Conservation (phyloP, 2,797 vertebrate species). For the Sebastes iracundus region DNA sequence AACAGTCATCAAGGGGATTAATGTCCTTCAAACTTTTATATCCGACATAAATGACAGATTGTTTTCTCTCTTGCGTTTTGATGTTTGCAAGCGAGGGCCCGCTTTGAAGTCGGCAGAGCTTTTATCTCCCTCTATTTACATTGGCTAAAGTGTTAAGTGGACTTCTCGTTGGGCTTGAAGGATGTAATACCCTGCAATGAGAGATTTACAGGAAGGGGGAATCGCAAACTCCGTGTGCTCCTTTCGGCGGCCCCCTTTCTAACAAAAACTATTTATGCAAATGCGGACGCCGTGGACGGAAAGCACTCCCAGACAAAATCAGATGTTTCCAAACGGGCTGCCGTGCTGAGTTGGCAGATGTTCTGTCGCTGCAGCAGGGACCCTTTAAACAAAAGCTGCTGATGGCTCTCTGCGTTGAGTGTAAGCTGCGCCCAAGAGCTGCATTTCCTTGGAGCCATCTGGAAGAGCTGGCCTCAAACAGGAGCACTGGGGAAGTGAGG, state of each 20-base stretch:
- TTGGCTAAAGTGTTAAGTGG: constrained; percentile 76
- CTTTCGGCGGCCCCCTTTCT: constrained; percentile 28
- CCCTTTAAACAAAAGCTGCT: constrained; percentile 63
- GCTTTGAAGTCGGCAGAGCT: constrained; percentile 70
- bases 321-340: constrained; percentile 65
- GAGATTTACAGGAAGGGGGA: constrained; percentile 68
- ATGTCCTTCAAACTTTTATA: constrained; percentile 63
- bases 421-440: constrained; percentile 47
- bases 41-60: constrained; percentile 53
- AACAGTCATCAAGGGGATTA: constrained; percentile 56
- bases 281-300: constrained; percentile 41
- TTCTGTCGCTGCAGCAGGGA: constrained; percentile 61
- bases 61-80: constrained; percentile 60
- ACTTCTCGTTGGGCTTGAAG: constrained; percentile 62
- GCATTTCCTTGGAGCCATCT: constrained; percentile 65
- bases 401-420: constrained; percentile 50
- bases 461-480: constrained; percentile 33
- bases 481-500: constrained; percentile 10
- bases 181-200: constrained; percentile 61
- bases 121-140: constrained; percentile 75
- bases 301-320: constrained; percentile 62
- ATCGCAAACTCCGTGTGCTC: constrained; percentile 36
- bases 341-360: constrained; percentile 70
- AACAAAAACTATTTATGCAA: constrained; percentile 75
- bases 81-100: constrained; percentile 44